Base-by-base conservation (phyloP, 2,888 invertebrate genomes). In the Criorhina ranunculi region DNA sequence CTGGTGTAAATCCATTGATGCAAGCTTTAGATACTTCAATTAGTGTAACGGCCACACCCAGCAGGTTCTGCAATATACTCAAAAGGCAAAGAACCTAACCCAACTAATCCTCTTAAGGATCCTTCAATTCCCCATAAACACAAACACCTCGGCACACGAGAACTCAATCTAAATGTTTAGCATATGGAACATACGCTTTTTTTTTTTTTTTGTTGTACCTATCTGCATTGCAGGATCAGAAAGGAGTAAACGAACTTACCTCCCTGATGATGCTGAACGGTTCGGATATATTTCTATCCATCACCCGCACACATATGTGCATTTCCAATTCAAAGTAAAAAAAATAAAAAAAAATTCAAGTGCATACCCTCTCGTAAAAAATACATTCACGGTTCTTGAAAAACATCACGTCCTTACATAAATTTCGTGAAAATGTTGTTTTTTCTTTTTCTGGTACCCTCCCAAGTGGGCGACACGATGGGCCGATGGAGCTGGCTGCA, bases 391-490 rank as follows among this genome's bases (percentile, higher is more conserved):
- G 64, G 51, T 75, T 64, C 62, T 79, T 57, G 62, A 85, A 79
- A 79, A 69, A 75, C 73, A 85, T 85, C 83, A 79, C 79, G 83
- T 79, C 79, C 69, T 85, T 79, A 85, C 59, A 85, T 85, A 85
- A 75, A 85, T 85, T 79, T 79, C 75, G 83, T 79, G 75, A 55
- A 69, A 83, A 85, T 79, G 70, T 70, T 78, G 70, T 59, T 76
- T 82, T 70, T 70, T 37, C 53, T 53, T 46, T 8, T 59, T 33
- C 60, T 35, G 12, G 60, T n/a, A 8, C 24, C 24, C 57, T 3
- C 42, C 37, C 57, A 6, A 12, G n/a, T n/a, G n/a, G n/a, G n/a
- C n/a, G 44, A 49, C 55, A 29, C 29, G 35, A 33, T 33, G 49
- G 42, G 17, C 35, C 8, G 9, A 2, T 35, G 42, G 19, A 17